Base-by-base conservation (phyloP, 2,113 vertebrate genomes). In the Sisor rabdophorus region DNA sequence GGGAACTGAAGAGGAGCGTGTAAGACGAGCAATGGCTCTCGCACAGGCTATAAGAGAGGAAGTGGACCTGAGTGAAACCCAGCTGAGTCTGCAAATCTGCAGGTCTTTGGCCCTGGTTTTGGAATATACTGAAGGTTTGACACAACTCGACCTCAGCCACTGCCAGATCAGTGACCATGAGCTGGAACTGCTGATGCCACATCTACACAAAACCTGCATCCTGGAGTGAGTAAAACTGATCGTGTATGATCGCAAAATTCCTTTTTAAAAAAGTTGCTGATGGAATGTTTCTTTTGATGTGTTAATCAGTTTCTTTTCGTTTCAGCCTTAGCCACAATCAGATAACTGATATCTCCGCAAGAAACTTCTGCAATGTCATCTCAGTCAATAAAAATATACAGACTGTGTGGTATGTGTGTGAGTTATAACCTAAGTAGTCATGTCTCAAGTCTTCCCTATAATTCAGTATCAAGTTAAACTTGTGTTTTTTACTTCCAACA, bases 71-170 rank as follows among this genome's bases (percentile, higher is more conserved):
- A 84, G 84, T 73, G 54, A 83, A 20, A 83, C 75, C 24, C 61
- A 19, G 19, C 74, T 86, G 77, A 69, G 80, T 24, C 17, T 13
- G 19, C 60, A 36, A 59, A 20, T 61, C 55, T 86, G 77, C 69
- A 65, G 65, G 68, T 65, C 68, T n/a, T 63, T 86, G 75, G 81
- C 50, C 1, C 68, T 83, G 58, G 4, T 84, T 70, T 72, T 86
- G 79, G 79, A 84, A 36, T 48, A 79, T 44, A 81, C 74, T 69
- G 81, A 83, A 50, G 82, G 81, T 8, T 56, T 84, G 13, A 77
- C 61, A 47, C 77, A 86, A 69, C 83, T 84, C 72, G 79, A 86
- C 78, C 80, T 85, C 52, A 85, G 79, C 68, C 73, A 84, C 65
- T 85, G 84, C 24, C 64, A 69, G 28, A 78, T 85, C 24, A 82